phyloP scores from a whole-genome alignment of 2,888 invertebrate genomes.

The Scaptodrosophila latifasciaeformis region DNA sequence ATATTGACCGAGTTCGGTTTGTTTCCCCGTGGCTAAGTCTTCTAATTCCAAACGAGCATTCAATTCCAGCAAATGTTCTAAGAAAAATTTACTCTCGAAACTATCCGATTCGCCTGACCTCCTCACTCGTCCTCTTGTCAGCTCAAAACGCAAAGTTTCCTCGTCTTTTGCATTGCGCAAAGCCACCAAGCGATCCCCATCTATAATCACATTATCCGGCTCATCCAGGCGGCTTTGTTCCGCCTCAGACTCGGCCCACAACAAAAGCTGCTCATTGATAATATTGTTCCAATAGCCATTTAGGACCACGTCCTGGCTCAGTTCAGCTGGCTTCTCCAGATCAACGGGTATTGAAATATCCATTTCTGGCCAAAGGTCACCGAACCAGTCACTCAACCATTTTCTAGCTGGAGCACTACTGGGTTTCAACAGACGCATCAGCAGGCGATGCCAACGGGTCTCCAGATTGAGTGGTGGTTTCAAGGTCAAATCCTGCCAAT shows the following conservation, averaged over 20 bases:
- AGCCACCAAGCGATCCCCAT: conserved; percentile 39
- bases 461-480: conserved; percentile 3
- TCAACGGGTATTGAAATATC: conserved; percentile 34
- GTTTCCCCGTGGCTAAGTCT: conserved; percentile 27
- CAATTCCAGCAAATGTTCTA: conserved; percentile 43
- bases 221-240: neutral
- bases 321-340: conserved; percentile 7
- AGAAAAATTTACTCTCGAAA: conserved; percentile 8
- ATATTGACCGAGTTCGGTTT: too few relatives aligned
- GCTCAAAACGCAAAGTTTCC: neutral
- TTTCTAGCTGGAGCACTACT: too few relatives aligned
- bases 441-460: conserved; percentile 30
- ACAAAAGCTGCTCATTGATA: conserved; percentile 36
- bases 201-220: conserved; percentile 14
- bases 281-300: conserved; percentile 49
- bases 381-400: too few relatives aligned
- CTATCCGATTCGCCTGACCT: too few relatives aligned
- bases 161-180: conserved; percentile 25
- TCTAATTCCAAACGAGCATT: conserved; percentile 42
- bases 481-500: conserved; percentile 44
- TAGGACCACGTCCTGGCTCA: conserved; percentile 44
- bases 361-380: conserved; percentile 9
- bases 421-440: too few relatives aligned
- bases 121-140: neutral
- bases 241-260: conserved; percentile 16